Conservation (phyloP, 2,888 invertebrate genomes). For the Nephrotoma guestfalica region DNA sequence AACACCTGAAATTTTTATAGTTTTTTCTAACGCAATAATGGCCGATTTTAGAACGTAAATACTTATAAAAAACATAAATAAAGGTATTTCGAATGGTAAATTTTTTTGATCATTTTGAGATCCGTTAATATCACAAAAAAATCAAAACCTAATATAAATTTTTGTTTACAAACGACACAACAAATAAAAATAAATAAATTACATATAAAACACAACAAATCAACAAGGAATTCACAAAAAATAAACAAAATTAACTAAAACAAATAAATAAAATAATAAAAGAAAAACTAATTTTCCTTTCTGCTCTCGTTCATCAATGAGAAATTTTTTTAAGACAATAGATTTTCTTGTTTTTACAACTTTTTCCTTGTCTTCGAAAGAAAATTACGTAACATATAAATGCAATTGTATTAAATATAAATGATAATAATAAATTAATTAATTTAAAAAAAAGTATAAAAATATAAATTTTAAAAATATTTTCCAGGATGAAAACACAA, state of each 20-base stretch:
- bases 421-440: background rate
- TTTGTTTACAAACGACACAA: background rate
- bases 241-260: background rate
- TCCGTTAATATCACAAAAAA: background rate
- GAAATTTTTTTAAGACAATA: background rate
- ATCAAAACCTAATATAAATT: background rate
- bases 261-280: background rate
- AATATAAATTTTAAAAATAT: background rate
- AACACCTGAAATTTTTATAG: constrained; percentile 11
- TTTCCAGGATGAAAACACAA: background rate
- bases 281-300: background rate
- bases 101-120: background rate
- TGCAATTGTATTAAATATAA: background rate
- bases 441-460: background rate
- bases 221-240: background rate
- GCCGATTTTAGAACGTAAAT: background rate
- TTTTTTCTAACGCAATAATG: constrained; percentile 2
- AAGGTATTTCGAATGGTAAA: background rate
- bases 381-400: background rate
- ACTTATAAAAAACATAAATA: background rate
- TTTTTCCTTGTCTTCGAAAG: background rate
- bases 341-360: background rate
- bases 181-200: background rate
- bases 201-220: background rate
- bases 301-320: background rate